Evolutionary conservation across 2,888 invertebrate genomes (phyloP).

Genomic region (Phanerotoma sp.): DNA sequence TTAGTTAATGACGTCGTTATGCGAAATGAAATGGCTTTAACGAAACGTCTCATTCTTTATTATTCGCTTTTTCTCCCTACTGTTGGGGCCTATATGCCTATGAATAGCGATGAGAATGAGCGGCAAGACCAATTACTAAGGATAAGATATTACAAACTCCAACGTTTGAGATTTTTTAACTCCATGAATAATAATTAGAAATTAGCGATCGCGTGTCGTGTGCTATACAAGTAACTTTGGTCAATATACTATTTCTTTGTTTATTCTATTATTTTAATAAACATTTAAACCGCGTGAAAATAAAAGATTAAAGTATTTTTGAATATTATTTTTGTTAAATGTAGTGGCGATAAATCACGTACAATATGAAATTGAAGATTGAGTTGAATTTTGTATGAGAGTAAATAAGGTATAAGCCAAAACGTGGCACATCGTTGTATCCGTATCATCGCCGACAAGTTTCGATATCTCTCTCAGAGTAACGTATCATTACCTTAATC

Average conservation of each 20-base stretch:
- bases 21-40: constrained; percentile 33
- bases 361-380: neutral
- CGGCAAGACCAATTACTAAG: constrained; percentile 43
- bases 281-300: too few species aligned
- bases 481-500: constrained; percentile 56
- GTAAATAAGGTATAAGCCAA: neutral
- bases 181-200: constrained; percentile 44
- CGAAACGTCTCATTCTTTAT: constrained; percentile 3
- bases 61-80: neutral
- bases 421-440: constrained; percentile 35
- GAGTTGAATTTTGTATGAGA: neutral
- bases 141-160: constrained; percentile 34
- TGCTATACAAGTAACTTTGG: neutral
- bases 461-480: constrained; percentile 43
- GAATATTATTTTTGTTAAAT: too few species aligned
- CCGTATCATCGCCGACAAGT: constrained; percentile 49
- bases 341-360: constrained; percentile 2
- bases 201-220: constrained; percentile 25
- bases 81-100: constrained; percentile 34
- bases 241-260: neutral
- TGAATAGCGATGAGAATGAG: constrained; percentile 51
- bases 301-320: too few species aligned
- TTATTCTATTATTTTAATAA: neutral
- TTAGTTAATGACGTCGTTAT: constrained; percentile 53
- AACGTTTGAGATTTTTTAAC: constrained; percentile 23